Evolutionary conservation across 1,140 invertebrate genomes (phyloP).

Genomic region (Eupristina koningsbergeri): DNA sequence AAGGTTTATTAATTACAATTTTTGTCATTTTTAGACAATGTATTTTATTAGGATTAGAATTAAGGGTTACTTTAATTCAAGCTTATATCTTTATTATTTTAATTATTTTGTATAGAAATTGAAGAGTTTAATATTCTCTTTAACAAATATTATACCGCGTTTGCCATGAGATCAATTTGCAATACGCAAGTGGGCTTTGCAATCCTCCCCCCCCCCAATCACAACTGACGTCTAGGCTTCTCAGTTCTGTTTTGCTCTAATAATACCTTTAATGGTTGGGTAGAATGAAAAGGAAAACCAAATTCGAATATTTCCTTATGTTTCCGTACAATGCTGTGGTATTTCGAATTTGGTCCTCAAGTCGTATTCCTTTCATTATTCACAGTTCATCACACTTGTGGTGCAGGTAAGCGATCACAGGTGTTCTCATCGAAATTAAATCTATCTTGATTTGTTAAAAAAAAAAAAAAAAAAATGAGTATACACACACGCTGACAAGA

Average conservation of each 20-base stretch:
- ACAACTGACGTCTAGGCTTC: constrained; percentile 41
- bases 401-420: constrained; percentile 70
- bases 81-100: no score
- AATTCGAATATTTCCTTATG: constrained; percentile 68
- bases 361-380: constrained; percentile 59
- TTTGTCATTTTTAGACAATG: no score
- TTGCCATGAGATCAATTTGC: constrained; percentile 22
- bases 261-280: constrained; percentile 55
- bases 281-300: constrained; percentile 65
- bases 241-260: constrained; percentile 56
- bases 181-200: constrained; percentile 26
- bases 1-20: no score
- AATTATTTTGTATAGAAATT: no score
- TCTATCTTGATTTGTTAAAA: constrained; percentile 49
- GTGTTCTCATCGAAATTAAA: constrained; percentile 70
- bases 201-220: constrained; percentile 31
- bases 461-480: constrained; percentile 50
- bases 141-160: constrained; percentile 24
- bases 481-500: constrained; percentile 13
- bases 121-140: neutral
- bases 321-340: constrained; percentile 64
- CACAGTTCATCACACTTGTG: constrained; percentile 63
- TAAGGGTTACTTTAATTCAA: no score
- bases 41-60: no score
- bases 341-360: neutral